Conservation (phyloP, 2,113 vertebrate species). For the Myanophis thanlyinensis region DNA sequence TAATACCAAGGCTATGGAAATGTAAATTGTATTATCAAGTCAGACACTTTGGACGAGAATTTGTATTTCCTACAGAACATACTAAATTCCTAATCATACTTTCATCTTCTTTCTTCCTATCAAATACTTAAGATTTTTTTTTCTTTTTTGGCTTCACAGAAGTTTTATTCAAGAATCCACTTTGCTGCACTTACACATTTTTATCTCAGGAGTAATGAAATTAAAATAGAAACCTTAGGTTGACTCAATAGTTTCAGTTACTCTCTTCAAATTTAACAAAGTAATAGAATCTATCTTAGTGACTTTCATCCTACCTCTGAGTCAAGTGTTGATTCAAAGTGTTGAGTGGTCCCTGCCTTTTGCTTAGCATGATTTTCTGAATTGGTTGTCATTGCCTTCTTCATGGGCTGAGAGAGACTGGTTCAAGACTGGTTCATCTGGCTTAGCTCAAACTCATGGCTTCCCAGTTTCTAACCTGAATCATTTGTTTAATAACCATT, state of each 20-base stretch:
- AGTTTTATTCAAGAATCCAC: background rate
- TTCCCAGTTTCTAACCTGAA: background rate
- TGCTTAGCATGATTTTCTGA: background rate
- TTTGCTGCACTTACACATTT: background rate
- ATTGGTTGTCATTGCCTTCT: background rate
- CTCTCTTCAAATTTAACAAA: background rate
- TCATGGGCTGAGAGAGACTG: background rate
- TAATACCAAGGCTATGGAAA: background rate
- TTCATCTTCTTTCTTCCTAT: background rate
- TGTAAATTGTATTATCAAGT: background rate
- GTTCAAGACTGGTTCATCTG: background rate
- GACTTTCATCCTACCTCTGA: background rate
- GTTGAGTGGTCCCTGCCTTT: background rate
- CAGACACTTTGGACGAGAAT: background rate
- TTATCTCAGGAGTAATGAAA: background rate
- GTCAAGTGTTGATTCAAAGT: background rate
- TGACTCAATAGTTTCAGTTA: background rate
- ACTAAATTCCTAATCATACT: background rate
- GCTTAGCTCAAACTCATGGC: background rate
- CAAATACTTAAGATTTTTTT: background rate
- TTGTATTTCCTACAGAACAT: background rate
- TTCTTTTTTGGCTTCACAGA: background rate
- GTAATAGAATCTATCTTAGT: background rate
- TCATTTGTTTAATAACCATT: background rate
- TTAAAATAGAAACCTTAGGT: background rate